Percentiles rank a stretch among this genome's conserved stretches.
Evolutionary conservation across 2,888 invertebrate genomes (phyloP).

Genomic region (Hypercompe scribonia): DNA sequence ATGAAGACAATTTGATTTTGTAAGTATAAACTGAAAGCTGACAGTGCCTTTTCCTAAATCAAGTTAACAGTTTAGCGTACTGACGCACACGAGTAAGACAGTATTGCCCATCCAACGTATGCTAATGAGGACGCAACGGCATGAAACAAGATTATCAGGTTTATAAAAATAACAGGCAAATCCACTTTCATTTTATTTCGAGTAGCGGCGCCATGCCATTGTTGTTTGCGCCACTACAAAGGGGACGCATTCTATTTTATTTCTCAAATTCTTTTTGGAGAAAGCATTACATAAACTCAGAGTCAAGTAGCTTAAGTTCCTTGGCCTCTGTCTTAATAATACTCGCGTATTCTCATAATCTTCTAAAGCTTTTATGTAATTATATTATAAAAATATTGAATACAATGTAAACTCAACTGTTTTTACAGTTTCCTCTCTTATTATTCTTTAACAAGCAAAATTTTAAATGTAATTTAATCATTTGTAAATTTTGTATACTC

Average conservation of each 20-base stretch:
- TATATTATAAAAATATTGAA: conserved; percentile 35
- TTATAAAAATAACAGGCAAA: conserved; percentile 82
- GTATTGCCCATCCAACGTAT: conserved; percentile 56
- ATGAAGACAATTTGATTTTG: conserved; percentile 53
- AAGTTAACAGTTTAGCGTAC: conserved; percentile 58
- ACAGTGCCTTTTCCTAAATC: conserved; percentile 55
- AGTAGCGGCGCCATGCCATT: conserved; percentile 78
- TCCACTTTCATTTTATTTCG: conserved; percentile 84
- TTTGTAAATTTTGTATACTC: conserved; percentile 46
- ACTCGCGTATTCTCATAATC: conserved; percentile 46
- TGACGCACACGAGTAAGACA: conserved; percentile 49
- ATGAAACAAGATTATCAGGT: conserved; percentile 80
- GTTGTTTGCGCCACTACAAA: conserved; percentile 70
- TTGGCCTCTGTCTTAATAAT: conserved; percentile 41
- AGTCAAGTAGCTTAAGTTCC: conserved; percentile 34
- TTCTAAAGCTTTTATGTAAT: conserved; percentile 47
- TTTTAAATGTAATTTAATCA: conserved; percentile 50
- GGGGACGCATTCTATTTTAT: conserved; percentile 71
- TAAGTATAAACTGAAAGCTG: conserved; percentile 24
- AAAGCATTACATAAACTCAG: conserved; percentile 59
- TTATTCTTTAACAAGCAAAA: conserved; percentile 53
- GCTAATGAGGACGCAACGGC: conserved; percentile 73
- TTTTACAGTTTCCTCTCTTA: conserved; percentile 50
- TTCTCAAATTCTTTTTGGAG: conserved; percentile 64
- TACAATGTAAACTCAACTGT: conserved; percentile 39